These are phyloP conservation scores for Oscarella lobularis DNA, from an alignment of 37 sponge, comb jelly and placozoan genomes.

Conservation along the genomic window DNA sequence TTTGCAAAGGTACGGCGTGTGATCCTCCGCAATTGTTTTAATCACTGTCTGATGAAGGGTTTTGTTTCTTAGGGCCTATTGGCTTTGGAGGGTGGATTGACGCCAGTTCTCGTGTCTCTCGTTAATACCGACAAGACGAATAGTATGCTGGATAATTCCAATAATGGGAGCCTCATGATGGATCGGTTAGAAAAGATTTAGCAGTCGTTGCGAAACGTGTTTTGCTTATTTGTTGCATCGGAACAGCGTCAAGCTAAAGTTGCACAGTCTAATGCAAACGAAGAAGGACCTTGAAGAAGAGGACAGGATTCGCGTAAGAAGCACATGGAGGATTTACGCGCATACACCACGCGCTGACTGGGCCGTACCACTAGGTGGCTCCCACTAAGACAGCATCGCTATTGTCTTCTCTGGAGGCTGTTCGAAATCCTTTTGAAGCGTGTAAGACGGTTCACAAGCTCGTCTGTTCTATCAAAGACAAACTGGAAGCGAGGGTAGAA, in stretches of 20 bases:
- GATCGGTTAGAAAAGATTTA: conserved; percentile 22
- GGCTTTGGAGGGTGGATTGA: conserved; percentile 76
- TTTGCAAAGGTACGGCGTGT: conserved; percentile 66
- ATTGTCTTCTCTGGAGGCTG: conserved; percentile 32
- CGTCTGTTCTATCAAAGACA: too few relatives aligned
- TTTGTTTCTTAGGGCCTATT: conserved; percentile 54
- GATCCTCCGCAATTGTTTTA: too few relatives aligned
- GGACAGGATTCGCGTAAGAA: background rate
- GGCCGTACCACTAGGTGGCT: conserved; percentile 43
- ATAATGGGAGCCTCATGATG: conserved; percentile 41
- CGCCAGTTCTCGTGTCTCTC: conserved; percentile 70
- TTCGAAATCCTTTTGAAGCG: conserved; percentile 43
- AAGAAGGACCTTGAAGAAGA: background rate
- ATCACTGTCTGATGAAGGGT: background rate
- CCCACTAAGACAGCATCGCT: conserved; percentile 43
- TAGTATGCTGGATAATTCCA: conserved; percentile 67
- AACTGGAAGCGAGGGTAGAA: too few relatives aligned
- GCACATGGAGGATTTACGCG: too few relatives aligned
- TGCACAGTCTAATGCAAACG: background rate
- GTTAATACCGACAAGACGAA: conserved; percentile 83
- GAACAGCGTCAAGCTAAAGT: background rate
- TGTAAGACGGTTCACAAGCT: conserved; percentile 34
- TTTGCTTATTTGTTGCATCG: background rate
- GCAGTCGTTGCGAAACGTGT: too few relatives aligned
- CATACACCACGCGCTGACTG: too few relatives aligned